A percentile compares a stretch with the other conserved stretches of the same genome.
Evolutionary conservation across 2,888 invertebrate genomes (phyloP).

Genomic region (Lomographa bimaculata): DNA sequence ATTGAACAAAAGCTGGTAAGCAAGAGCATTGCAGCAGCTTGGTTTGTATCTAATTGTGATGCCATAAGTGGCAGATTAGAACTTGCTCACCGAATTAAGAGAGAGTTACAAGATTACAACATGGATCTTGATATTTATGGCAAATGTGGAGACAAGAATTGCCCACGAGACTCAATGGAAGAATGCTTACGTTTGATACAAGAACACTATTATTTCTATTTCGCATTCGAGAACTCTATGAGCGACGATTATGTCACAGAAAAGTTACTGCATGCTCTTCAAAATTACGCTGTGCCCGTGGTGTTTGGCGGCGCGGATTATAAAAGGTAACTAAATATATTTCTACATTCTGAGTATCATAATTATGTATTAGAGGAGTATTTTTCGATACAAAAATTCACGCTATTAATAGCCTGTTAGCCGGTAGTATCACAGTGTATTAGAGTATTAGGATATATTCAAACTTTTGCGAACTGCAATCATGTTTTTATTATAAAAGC

Average conservation of each 20-base stretch:
- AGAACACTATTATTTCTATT: slow-evolving; percentile 53
- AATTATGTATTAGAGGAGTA: no score
- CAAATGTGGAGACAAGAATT: slow-evolving; percentile 40
- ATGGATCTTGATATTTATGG: slow-evolving; percentile 48
- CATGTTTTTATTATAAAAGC: no score
- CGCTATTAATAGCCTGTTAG: no score
- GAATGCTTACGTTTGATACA: slow-evolving; percentile 37
- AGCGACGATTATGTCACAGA: slow-evolving; percentile 57
- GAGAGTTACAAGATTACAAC: slow-evolving; percentile 34
- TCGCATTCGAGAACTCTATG: slow-evolving; percentile 55
- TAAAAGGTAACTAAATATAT: slow-evolving; percentile 49
- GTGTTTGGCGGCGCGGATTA: slow-evolving; percentile 86
- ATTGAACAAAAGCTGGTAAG: slow-evolving; percentile 28
- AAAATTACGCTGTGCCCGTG: slow-evolving; percentile 84
- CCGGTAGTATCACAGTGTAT: no score
- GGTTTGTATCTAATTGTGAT: slow-evolving; percentile 60
- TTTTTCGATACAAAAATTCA: no score
- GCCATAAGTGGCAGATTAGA: slow-evolving; percentile 43
- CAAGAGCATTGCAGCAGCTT: slow-evolving; percentile 33
- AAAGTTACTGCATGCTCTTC: slow-evolving; percentile 54
- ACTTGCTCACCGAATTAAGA: slow-evolving; percentile 32
- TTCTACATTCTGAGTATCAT: neutral
- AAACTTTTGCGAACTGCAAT: no score
- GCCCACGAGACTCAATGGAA: slow-evolving; percentile 27
- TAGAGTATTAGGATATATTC: no score